Evolutionary conservation across 2,113 vertebrate species (phyloP).

Genomic region (Rana temporaria): DNA sequence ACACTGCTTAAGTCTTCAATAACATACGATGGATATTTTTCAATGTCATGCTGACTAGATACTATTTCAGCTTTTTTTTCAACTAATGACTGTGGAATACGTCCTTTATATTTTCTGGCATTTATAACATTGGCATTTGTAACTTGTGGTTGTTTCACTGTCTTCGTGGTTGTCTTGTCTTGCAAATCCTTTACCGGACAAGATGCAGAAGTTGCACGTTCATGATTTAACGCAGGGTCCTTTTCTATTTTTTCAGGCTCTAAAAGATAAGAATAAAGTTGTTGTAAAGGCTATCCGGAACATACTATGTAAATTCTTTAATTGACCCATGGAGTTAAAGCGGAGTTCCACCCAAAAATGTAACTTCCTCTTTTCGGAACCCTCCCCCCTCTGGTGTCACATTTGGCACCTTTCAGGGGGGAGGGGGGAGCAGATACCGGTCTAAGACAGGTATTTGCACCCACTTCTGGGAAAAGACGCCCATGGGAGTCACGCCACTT

Average conservation of each 20-base stretch:
- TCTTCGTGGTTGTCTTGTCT: slow-evolving; percentile 3
- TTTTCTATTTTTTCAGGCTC: slow-evolving; percentile 4
- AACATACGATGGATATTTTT: slow-evolving; percentile 25
- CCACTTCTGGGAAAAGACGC: no score
- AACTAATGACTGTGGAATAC: background rate
- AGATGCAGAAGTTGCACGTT: background rate
- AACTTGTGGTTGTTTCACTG: background rate
- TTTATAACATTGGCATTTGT: background rate
- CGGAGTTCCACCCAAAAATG: no score
- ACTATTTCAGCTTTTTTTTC: background rate
- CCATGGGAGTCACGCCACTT: no score
- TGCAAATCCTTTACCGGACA: background rate
- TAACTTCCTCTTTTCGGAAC: no score
- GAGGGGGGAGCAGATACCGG: no score
- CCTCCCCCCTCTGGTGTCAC: no score
- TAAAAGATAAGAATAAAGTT: background rate
- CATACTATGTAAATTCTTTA: no score
- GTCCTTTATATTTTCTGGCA: background rate
- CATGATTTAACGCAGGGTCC: background rate
- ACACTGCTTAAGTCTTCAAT: background rate
- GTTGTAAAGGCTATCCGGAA: no score
- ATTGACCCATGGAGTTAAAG: no score
- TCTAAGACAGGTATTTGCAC: no score
- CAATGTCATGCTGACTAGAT: slow-evolving; percentile 33
- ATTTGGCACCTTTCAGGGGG: no score